These are phyloP conservation scores for Caenorhabditis sulstoni DNA, from an alignment of 2,888 invertebrate species.

Conservation along the genomic window DNA sequence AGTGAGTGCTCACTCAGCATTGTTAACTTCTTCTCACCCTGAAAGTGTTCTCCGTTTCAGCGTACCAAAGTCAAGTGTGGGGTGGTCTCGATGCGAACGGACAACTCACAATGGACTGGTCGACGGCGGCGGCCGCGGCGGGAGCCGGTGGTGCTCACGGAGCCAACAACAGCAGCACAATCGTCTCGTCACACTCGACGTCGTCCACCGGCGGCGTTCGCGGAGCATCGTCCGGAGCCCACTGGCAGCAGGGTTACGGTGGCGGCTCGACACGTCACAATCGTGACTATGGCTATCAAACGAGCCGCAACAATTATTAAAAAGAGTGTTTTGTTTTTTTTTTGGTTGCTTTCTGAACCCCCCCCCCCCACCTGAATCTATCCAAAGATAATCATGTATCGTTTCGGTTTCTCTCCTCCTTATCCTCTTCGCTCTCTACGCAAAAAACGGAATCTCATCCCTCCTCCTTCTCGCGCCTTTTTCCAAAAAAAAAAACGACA, in stretches of 20 bases:
- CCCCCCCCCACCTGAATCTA: neutral
- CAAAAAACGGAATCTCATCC: neutral
- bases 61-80: slow-evolving; percentile 28
- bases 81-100: slow-evolving; percentile 25
- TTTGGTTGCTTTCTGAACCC: neutral
- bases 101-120: slow-evolving; percentile 2
- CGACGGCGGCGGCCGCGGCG: neutral
- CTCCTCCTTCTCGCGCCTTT: neutral
- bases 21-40: neutral
- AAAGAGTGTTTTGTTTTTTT: neutral
- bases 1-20: too few relatives aligned
- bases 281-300: slow-evolving; percentile 9
- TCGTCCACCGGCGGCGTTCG: neutral
- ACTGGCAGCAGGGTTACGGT: neutral
- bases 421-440: neutral
- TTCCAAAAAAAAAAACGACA: too few relatives aligned
- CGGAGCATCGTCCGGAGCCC: slow-evolving; percentile 9
- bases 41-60: neutral
- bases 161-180: too few relatives aligned
- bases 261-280: neutral
- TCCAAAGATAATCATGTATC: neutral
- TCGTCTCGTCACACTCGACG: neutral
- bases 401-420: neutral
- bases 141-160: too few relatives aligned
- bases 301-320: slow-evolving; percentile 21